phyloP scores from a whole-genome alignment of 1,140 invertebrate species.

The Catajapyx aquilonaris region DNA sequence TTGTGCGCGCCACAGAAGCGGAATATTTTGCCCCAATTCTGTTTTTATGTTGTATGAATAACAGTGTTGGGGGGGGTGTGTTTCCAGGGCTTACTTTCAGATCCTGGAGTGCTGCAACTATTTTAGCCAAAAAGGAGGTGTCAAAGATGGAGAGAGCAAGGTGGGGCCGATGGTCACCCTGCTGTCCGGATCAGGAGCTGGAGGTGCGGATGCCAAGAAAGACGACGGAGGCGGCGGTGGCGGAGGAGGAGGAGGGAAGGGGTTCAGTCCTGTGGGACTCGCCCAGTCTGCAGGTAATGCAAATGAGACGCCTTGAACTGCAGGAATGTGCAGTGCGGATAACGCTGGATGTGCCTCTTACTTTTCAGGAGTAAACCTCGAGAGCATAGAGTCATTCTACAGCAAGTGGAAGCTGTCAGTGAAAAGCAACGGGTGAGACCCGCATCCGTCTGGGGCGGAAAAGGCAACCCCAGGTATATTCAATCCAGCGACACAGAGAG shows the following conservation, averaged over 20 bases:
- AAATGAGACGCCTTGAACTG: not conserved
- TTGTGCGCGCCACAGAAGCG: not conserved
- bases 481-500: no score
- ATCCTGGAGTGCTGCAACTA: slow-evolving; percentile 48
- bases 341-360: slow-evolving; percentile 6
- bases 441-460: no score
- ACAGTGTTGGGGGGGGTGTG: not conserved
- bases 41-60: not conserved
- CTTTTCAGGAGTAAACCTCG: slow-evolving; percentile 33
- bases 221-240: slow-evolving; percentile 16
- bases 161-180: slow-evolving; percentile 34
- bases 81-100: slow-evolving; percentile 35
- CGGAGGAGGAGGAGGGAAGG: slow-evolving; percentile 16
- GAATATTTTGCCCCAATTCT: not conserved
- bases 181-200: slow-evolving; percentile 26
- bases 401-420: slow-evolving; percentile 40
- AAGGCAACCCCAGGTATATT: no score
- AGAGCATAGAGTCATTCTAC: slow-evolving; percentile 39
- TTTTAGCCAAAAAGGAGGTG: slow-evolving; percentile 34
- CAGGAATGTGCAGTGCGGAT: slow-evolving; percentile 1
- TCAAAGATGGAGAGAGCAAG: slow-evolving; percentile 22
- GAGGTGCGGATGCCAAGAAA: slow-evolving; percentile 18
- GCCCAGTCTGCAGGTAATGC: slow-evolving; percentile 30
- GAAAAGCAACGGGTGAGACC: slow-evolving; percentile 38
- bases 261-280: slow-evolving; percentile 26